Percentiles rank a stretch among this genome's conserved stretches.
phyloP scores from a whole-genome alignment of 1,140 invertebrate genomes.

The Diorhabda sublineata region DNA sequence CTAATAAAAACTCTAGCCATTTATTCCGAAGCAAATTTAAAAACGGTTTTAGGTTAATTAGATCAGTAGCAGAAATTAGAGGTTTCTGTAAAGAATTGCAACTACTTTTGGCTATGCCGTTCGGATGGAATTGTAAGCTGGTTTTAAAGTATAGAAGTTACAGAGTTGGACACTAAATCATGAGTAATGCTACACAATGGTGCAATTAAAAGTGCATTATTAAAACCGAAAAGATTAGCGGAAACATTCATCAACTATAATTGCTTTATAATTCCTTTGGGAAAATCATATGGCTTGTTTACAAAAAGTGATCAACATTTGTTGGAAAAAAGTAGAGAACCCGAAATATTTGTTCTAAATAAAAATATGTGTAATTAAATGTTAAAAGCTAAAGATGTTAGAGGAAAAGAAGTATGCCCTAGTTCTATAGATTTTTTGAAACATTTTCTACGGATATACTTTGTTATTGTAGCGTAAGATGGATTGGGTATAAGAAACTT shows the following conservation, averaged over 20 bases:
- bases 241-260: constrained; percentile 12
- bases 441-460: too few species aligned
- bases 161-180: constrained; percentile 14
- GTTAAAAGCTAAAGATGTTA: too few species aligned
- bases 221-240: constrained; percentile 13
- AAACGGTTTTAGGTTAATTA: neutral
- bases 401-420: too few species aligned
- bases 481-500: too few species aligned
- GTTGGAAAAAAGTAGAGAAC: neutral
- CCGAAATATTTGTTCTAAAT: too few species aligned
- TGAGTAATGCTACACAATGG: constrained; percentile 15
- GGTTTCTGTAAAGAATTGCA: neutral
- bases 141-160: constrained; percentile 10
- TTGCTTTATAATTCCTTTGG: constrained; percentile 12
- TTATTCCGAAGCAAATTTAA: too few species aligned
- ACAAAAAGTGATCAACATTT: constrained; percentile 1
- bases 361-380: too few species aligned
- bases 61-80: neutral
- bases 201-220: constrained; percentile 19
- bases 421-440: too few species aligned
- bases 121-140: neutral
- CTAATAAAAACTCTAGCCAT: too few species aligned
- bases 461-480: too few species aligned
- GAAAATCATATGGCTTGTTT: constrained; percentile 5
- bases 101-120: neutral